phyloP scores from a whole-genome alignment of 2,797 vertebrate species.

The Coccyzus lansbergi region DNA sequence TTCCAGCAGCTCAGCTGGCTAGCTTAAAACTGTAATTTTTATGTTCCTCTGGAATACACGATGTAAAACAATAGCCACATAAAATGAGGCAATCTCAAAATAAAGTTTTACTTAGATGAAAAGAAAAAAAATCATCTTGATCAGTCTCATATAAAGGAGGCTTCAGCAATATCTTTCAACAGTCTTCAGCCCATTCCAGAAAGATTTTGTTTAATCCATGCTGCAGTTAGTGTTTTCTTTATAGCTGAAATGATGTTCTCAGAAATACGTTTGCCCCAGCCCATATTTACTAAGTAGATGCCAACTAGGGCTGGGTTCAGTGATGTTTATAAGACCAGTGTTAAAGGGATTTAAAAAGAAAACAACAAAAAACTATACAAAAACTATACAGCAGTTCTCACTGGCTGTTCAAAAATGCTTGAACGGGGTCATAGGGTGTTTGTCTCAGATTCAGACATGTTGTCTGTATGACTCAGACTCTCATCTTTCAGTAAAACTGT shows the following conservation, averaged over 20 bases:
- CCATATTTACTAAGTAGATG: not conserved
- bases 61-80: not conserved
- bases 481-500: not conserved
- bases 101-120: not conserved
- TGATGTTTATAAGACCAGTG: accelerated
- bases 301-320: not conserved
- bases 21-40: not conserved
- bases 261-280: not conserved
- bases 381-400: not conserved
- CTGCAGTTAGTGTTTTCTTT: not conserved
- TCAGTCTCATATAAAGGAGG: not conserved
- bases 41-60: not conserved
- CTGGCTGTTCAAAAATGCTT: not conserved
- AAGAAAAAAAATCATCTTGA: not conserved
- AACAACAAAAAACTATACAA: not conserved
- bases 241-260: not conserved
- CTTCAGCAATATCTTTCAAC: not conserved
- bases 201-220: not conserved
- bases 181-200: not conserved
- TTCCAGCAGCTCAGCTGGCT: not conserved
- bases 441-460: not conserved
- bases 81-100: not conserved
- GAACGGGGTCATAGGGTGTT: not conserved
- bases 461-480: not conserved
- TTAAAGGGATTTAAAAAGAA: not conserved